Evolutionary conservation across 2,888 invertebrate species (phyloP), one percentile per base, ranked within the genome.

Genomic region (Torymus auratus): DNA sequence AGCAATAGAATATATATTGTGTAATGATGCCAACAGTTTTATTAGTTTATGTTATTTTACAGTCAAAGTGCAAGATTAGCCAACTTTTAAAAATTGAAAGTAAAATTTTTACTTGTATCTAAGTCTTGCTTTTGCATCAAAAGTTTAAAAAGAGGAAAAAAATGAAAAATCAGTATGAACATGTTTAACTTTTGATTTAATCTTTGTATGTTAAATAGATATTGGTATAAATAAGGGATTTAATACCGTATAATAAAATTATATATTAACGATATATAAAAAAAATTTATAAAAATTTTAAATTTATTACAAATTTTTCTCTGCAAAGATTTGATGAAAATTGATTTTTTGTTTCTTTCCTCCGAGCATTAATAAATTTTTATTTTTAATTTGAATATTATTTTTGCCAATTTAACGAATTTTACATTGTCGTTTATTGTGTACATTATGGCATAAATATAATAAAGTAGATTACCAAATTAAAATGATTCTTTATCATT

Each of bases 1-100:
- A 73, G 65, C 76, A 79, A 76, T 82, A 75, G 67, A 82, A 72
- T 78, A 82, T 73, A 78, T 76, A 79, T 68, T 73, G 17, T 72
- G 65, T 82, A 75, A 82, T 12, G 13, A 76, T 78, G 70, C 75
- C 68, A 73, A 65, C 60, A 72, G 61, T 72, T 79, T 82, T 75
- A 72, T 77, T 81, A 78, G 69, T 70, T 70, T 72, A 67, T 73
- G 60, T 81, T 68, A 60, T 50, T 75, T 78, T 72, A 64, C 55
- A 60, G 53, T 23, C 50, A 71, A 78, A 60, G 15, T 61, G 65
- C 71, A 72, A 78, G 12, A 71, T 74, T 67, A 61, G 74, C 14
- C 61, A 78, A 61, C 70, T 71, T 78, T 78, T 78, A 50, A 55
- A 61, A 71, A 67, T 56, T 75, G 15, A 65, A 60, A 75, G 12